Base-by-base conservation (phyloP, 2,113 vertebrate species). In the Scomber scombrus region DNA sequence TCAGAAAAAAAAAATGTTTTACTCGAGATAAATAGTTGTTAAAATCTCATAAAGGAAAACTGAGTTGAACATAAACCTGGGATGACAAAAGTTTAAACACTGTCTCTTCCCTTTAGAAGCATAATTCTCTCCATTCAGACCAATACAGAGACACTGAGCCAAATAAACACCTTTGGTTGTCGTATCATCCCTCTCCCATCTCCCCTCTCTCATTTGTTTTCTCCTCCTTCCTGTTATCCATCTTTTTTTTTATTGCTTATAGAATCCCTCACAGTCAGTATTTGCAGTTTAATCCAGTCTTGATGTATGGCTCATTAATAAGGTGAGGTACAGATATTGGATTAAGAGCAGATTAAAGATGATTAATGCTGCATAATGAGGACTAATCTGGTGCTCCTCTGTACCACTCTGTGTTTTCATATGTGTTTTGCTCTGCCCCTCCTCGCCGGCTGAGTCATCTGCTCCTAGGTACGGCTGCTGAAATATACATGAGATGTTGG, bases 341-440 rank as follows among this genome's bases (percentile, higher is more conserved):
- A 91, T 93, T 93, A 93, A 88, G 71, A 84, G 69, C 81, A 92
- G 90, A 92, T 93, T 93, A 93, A 82, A 86, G 76, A 88, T 82
- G 81, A 89, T 90, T 93, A 93, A 88, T 85, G 81, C 82, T 16
- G 81, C 86, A 91, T 92, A 92, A 93, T 93, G 85, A 92, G 76
- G 66, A 86, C 76, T 91, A 89, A 91, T 87, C 85, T 85, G 72
- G 21, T 16, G 21, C 75, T 83, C 58, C 62, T 74, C 80, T 84
- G 74, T 81, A 87, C 64, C 51, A 58, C 64, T 81, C 75, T 29
- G 19, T 85, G 71, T 89, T 87, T 87, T 68, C 77, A 86, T 82
- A 66, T 82, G 81, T 57, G 57, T 89, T 87, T 88, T 80, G 57
- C 82, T 89, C 58, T 75, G 45, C 85, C 34, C 69, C 82, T 89